Base-by-base conservation (phyloP, 2,888 invertebrate genomes). In the Plagodis dolabraria region DNA sequence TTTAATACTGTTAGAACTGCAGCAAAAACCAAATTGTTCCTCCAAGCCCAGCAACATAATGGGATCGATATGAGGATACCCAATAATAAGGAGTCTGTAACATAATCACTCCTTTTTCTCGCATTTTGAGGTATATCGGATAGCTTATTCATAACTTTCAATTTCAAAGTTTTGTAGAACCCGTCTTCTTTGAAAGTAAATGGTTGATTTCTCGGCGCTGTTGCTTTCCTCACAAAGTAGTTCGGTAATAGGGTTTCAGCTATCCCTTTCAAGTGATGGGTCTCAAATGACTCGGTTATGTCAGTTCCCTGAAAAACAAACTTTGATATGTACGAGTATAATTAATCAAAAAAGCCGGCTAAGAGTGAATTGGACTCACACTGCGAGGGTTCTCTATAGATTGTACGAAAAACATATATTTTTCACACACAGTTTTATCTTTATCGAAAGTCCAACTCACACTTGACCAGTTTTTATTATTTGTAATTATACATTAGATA, bases 131-230 rank as follows among this genome's bases (percentile, higher is more conserved):
- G 92, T 76, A 96, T 82, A 0, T 92, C 90, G 66, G 94, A 92
- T 0, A 96, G 68, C 68, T 94, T 93, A 0, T 89, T 86, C 10
- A 85, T 74, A 0, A 95, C 93, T 68, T 95, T 94, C 5, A 83
- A 75, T 74, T 96, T 96, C 7, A 97, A 88, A 0, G 96, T 96
- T 68, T 89, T 94, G 75, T 96, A 98, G 80, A 97, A 97, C 0
- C 96, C 97, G 71, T 96, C 93, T 7, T 95, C 94, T 57, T 95
- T 86, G 75, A 97, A 96, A 0, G 96, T 96, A 64, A 96, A 94
- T 0, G 96, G 96, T 1, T 95, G 94, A 75, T 95, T 95, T 71
- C 97, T 92, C 0, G 95, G 94, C 0, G 85, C 80, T 6, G 76
- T 83, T 0, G 96, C 95, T 63, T 95, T 93, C 33, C 94, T 93